Evolutionary conservation across 1,140 invertebrate genomes (phyloP).

Genomic region (Conus betulinus): DNA sequence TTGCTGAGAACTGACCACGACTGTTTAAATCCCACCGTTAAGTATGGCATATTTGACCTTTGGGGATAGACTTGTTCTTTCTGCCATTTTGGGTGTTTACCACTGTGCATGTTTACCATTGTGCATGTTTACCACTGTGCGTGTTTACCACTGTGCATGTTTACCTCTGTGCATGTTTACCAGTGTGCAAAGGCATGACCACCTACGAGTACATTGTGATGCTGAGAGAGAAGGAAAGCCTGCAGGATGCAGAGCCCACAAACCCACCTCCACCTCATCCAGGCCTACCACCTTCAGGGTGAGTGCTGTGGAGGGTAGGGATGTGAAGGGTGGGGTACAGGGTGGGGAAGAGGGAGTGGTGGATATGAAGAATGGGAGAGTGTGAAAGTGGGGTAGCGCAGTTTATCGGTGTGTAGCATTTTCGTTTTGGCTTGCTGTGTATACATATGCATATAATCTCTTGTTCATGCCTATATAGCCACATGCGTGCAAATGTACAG

Average conservation of each 20-base stretch:
- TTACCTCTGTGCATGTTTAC: not conserved
- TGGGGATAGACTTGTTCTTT: no score
- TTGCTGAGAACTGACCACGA: no score
- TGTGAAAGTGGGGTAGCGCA: not conserved
- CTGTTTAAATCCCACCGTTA: no score
- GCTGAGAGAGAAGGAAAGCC: constrained; percentile 57
- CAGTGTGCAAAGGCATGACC: constrained; percentile 65
- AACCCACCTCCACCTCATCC: constrained; percentile 6
- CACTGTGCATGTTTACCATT: no score
- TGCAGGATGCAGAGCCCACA: constrained; percentile 37
- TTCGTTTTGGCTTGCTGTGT: no score
- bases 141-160: no score
- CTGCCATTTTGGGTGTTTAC: no score
- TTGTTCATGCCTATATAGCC: no score
- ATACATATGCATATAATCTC: no score
- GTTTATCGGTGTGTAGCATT: no score
- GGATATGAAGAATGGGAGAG: not conserved
- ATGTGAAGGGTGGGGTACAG: not conserved
- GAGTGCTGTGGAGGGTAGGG: not conserved
- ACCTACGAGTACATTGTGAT: constrained; percentile 70
- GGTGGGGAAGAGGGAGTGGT: not conserved
- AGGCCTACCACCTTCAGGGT: not conserved
- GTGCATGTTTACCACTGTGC: not conserved
- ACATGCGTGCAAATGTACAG: no score
- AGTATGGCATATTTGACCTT: no score